These are phyloP conservation scores for Amazonetta brasiliensis DNA, from an alignment of 2,797 vertebrate species.

Conservation along the genomic window DNA sequence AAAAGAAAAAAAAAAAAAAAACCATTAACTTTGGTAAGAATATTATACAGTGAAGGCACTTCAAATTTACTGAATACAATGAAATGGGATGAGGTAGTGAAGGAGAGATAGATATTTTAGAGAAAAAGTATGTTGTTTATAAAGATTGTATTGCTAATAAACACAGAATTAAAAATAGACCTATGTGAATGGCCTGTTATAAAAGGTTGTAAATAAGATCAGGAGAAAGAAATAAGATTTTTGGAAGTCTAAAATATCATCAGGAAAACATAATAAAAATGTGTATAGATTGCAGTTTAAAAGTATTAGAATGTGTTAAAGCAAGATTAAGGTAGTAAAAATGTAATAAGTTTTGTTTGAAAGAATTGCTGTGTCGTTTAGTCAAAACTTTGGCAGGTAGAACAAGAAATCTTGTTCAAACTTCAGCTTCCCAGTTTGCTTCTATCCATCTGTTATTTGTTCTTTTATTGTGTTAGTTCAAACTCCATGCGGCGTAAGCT, in stretches of 20 bases:
- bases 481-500: not conserved
- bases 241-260: conserved; percentile 22
- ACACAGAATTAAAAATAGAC: conserved; percentile 1
- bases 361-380: not conserved
- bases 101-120: not conserved
- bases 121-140: conserved; percentile 23
- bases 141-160: conserved; percentile 16
- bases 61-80: conserved; percentile 13
- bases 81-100: not conserved
- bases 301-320: not conserved
- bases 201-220: conserved; percentile 16
- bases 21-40: not conserved
- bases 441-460: not conserved
- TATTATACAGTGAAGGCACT: not conserved
- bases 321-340: not conserved
- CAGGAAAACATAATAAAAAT: not conserved
- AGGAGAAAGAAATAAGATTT: conserved; percentile 15
- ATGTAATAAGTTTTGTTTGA: not conserved
- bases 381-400: not conserved
- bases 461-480: not conserved
- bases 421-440: not conserved
- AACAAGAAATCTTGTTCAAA: not conserved
- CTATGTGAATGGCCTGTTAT: not conserved
- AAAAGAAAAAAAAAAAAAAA: not conserved
- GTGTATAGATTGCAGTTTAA: not conserved